Evolutionary conservation across 2,888 invertebrate genomes (phyloP), one percentile per base, ranked within the genome.

Genomic region (Rhagium mordax): DNA sequence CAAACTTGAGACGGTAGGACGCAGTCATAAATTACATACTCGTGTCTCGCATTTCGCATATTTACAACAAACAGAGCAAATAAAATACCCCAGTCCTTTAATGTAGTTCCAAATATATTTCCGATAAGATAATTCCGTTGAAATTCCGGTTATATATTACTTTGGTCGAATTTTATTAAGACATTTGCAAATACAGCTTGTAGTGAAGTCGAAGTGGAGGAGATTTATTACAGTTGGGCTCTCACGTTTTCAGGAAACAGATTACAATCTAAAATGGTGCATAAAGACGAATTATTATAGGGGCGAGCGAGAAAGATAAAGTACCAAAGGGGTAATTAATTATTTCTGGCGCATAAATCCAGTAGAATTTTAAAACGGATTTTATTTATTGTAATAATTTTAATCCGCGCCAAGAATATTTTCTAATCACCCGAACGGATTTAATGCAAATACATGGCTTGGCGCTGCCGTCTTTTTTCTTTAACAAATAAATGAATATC

Each of bases 271-370:
- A 64, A 57, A 71, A 65, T 59, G 65, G 64, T 70, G 70, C 64
- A 70, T 70, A 62, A 70, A 62, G 70, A 70, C 57, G 57, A 70
- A 64, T 70, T 70, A 70, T 70, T 64, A 57, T 64, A 64, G 64
- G 24, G 27, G 47, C 27, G 70, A 24, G 57, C 53, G n/a, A 10
- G 53, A 47, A 60, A 68, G 69, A 69, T 59, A 48, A 62, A 70
- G 48, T 48, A 47, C 57, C 61, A 15, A 13, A 29, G 27, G 29
- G 18, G 13, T 64, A 64, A 51, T 64, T 51, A 64, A 51, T 64
- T 64, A 41, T 62, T 62, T 48, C 8, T n/a, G 21, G 62, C 8
- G 48, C 24, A 41, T 16, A 60, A 15, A 60, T 33, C 29, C 59
- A 41, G 16, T 59, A 59, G n/a, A 59, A 18, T 41, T 59, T 60